A percentile compares a stretch with the other conserved stretches of the same genome.
These are phyloP conservation scores for Acronicta aceris DNA, from an alignment of 2,888 invertebrate species.

Conservation along the genomic window DNA sequence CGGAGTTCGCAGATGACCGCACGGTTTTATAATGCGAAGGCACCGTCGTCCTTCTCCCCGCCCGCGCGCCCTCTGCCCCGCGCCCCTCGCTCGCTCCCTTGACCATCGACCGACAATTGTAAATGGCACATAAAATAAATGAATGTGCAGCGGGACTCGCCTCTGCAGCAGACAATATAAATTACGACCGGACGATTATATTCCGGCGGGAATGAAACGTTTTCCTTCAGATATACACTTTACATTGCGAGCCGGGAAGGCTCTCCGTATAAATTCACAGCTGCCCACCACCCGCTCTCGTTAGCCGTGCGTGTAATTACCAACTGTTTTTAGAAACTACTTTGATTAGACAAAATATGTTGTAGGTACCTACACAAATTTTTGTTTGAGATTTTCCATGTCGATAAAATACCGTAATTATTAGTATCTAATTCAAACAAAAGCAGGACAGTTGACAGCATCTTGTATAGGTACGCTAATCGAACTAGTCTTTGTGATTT, in stretches of 20 bases:
- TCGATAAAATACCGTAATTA: neutral
- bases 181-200: constrained; percentile 90
- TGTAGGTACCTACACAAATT: constrained; percentile 15
- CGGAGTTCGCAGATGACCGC: constrained; percentile 89
- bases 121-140: constrained; percentile 90
- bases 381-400: neutral
- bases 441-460: no score
- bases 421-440: no score
- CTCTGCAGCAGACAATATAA: constrained; percentile 90
- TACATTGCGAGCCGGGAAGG: constrained; percentile 73
- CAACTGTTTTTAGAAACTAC: constrained; percentile 75
- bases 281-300: constrained; percentile 71
- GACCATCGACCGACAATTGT: constrained; percentile 90
- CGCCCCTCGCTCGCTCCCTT: constrained; percentile 83
- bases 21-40: constrained; percentile 89
- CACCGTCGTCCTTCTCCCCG: constrained; percentile 74
- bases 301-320: constrained; percentile 81
- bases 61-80: constrained; percentile 65
- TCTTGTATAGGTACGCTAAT: no score
- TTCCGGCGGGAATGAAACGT: constrained; percentile 88
- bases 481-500: no score
- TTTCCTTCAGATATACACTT: constrained; percentile 86
- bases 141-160: constrained; percentile 90
- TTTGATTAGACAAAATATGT: constrained; percentile 68
- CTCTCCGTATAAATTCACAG: constrained; percentile 67